Percentiles rank a stretch among this genome's conserved stretches.
Evolutionary conservation across 2,797 vertebrate species (phyloP).

Genomic region (Danionella dracula): DNA sequence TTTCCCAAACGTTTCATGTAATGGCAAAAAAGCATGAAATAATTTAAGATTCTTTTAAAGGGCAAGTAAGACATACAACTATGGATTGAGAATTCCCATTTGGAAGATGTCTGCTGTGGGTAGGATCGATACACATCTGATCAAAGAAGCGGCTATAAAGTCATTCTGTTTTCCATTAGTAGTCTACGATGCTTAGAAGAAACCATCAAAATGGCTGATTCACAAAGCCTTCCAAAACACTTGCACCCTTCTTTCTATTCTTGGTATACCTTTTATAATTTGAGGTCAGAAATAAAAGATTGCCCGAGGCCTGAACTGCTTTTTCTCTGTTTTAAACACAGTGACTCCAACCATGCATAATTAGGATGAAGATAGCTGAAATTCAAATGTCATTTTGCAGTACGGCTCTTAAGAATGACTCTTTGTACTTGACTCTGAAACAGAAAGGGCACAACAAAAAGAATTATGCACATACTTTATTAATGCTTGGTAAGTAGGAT

Average conservation of each 20-base stretch:
- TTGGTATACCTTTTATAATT: conserved; percentile 23
- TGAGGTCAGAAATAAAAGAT: conserved; percentile 27
- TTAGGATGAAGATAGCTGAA: conserved; percentile 7
- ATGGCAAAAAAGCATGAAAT: too few species aligned
- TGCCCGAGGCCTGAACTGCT: background rate
- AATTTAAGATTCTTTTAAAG: conserved; percentile 10
- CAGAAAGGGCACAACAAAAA: background rate
- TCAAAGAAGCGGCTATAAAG: conserved; percentile 53
- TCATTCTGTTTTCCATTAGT: conserved; percentile 65
- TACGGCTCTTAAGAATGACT: background rate
- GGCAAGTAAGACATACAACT: conserved; percentile 47
- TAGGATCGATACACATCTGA: conserved; percentile 58
- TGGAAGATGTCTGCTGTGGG: conserved; percentile 45
- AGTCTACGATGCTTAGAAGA: conserved; percentile 48
- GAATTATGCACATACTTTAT: background rate
- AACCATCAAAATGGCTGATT: conserved; percentile 48
- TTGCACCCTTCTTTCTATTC: conserved; percentile 8
- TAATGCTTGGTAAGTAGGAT: conserved; percentile 11
- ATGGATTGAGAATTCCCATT: conserved; percentile 51
- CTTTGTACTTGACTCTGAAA: background rate
- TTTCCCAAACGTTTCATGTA: too few species aligned
- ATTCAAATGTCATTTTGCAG: conserved; percentile 25
- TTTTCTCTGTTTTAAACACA: background rate
- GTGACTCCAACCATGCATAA: conserved; percentile 13
- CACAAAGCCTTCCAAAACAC: conserved; percentile 37